Conservation (phyloP, 2,113 vertebrate genomes). For the Pachycephala philippinensis region DNA sequence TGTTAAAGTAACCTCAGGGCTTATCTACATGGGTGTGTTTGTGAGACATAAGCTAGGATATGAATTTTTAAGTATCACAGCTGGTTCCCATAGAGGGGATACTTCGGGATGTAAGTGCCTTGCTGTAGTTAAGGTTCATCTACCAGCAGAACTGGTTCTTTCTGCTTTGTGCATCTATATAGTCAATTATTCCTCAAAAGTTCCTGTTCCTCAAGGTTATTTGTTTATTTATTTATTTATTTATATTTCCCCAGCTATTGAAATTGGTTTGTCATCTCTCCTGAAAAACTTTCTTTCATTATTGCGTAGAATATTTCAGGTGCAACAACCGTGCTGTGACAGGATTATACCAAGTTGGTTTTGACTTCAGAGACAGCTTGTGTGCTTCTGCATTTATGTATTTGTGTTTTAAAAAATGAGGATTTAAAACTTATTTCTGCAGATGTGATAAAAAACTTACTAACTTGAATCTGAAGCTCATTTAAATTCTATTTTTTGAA, state of each 20-base stretch:
- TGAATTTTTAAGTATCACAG: slow-evolving; percentile 46
- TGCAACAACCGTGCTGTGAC: background rate
- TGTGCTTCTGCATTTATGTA: background rate
- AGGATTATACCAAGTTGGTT: background rate
- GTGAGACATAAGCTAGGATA: slow-evolving; percentile 1
- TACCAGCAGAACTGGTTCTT: background rate
- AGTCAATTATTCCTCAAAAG: background rate
- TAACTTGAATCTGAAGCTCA: background rate
- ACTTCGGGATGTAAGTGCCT: background rate
- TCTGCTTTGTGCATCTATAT: background rate
- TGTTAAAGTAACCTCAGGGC: slow-evolving; percentile 18
- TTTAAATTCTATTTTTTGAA: background rate
- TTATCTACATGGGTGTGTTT: background rate
- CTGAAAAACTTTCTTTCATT: background rate
- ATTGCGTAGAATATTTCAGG: background rate
- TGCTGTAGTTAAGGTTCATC: slow-evolving; percentile 10
- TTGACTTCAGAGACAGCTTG: background rate
- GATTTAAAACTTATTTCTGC: background rate
- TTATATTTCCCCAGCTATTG: background rate
- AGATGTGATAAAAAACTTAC: background rate
- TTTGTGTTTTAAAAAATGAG: background rate
- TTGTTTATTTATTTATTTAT: background rate
- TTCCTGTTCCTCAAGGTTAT: background rate
- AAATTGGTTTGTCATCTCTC: background rate
- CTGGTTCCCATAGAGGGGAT: background rate